phyloP scores from a whole-genome alignment of 1,140 invertebrate genomes.

The Drosophila pallidifrons region DNA sequence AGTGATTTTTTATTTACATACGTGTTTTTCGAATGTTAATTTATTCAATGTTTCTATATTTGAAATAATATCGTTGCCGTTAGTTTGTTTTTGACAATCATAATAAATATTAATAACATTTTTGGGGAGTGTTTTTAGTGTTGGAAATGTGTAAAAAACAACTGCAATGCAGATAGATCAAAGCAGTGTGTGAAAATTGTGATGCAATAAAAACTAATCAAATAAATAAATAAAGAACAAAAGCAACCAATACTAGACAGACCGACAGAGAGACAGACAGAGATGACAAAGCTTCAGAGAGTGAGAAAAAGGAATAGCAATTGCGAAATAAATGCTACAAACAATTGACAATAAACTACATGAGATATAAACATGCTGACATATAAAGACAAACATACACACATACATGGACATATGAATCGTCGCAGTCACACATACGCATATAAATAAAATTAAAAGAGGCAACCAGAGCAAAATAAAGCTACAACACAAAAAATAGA shows the following conservation, averaged over 20 bases:
- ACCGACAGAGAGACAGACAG: not conserved
- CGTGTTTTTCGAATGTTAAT: not conserved
- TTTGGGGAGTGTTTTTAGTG: conserved; percentile 4
- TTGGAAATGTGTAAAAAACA: conserved; percentile 4
- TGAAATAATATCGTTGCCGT: conserved; percentile 5
- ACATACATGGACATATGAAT: conserved; percentile 50
- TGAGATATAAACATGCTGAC: conserved; percentile 41
- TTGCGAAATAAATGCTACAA: conserved; percentile 59
- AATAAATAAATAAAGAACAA: conserved; percentile 41
- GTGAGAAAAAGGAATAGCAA: conserved; percentile 53
- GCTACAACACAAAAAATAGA: not conserved
- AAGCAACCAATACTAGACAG: conserved; percentile 2
- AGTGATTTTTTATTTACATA: not conserved
- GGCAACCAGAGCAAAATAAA: conserved; percentile 9
- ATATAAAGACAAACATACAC: conserved; percentile 1
- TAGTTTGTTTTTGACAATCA: not conserved
- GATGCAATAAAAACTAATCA: conserved; percentile 54
- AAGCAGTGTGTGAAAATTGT: conserved; percentile 26
- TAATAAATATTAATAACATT: conserved; percentile 16
- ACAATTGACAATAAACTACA: conserved; percentile 62
- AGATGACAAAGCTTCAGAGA: not conserved
- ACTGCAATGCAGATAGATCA: conserved; percentile 33
- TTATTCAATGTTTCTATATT: not conserved
- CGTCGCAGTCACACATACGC: conserved; percentile 24
- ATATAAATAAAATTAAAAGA: conserved; percentile 58